Conservation (phyloP, 2,113 vertebrate species). For the Alethe castanea region DNA sequence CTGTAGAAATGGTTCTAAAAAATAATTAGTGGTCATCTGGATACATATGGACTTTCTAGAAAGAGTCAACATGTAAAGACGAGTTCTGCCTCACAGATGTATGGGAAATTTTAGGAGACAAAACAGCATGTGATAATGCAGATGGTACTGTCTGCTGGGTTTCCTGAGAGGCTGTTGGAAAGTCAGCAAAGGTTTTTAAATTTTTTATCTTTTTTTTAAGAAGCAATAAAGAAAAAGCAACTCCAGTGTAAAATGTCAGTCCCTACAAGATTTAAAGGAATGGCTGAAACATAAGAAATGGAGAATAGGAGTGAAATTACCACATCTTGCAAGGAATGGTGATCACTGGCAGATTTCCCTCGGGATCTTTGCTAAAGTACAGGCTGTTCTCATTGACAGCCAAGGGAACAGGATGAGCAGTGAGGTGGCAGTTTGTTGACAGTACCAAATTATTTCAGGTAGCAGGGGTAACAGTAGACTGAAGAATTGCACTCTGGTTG, state of each 20-base stretch:
- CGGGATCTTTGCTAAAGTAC: neutral
- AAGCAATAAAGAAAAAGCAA: neutral
- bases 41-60: neutral
- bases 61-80: neutral
- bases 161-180: neutral
- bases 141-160: neutral
- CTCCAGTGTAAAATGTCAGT: neutral
- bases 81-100: neutral
- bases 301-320: neutral
- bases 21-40: neutral
- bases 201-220: neutral
- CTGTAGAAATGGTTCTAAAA: neutral
- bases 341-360: neutral
- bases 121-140: neutral
- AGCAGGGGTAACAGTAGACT: neutral
- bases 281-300: neutral
- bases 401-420: neutral
- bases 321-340: neutral
- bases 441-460: neutral
- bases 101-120: neutral
- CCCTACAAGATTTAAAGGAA: neutral
- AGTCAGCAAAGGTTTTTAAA: neutral
- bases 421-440: slow-evolving; percentile 18
- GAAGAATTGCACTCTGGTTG: neutral
- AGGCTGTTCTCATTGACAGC: neutral